Evolutionary conservation across 2,888 invertebrate species (phyloP).

Genomic region (Netelia fuscicornis): DNA sequence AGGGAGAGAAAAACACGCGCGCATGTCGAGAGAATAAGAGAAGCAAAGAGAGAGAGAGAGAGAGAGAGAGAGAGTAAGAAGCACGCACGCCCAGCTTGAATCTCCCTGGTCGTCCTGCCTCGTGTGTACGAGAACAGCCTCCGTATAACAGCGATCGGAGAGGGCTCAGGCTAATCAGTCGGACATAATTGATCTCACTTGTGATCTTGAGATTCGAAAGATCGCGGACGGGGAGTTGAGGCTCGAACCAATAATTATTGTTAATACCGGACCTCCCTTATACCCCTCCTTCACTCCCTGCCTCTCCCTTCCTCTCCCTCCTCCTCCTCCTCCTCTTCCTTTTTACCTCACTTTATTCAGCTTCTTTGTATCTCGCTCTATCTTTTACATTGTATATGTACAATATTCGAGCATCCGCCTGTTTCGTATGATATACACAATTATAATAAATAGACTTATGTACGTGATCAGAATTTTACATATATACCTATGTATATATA

Average conservation of each 20-base stretch:
- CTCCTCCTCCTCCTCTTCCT: conserved; percentile 61
- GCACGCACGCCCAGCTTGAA: conserved; percentile 62
- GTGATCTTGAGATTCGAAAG: conserved; percentile 84
- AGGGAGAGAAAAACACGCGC: conserved; percentile 58
- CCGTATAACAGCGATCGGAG: conserved; percentile 76
- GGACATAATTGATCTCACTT: conserved; percentile 84
- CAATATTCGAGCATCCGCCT: conserved; percentile 1
- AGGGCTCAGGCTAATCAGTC: conserved; percentile 82
- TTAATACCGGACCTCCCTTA: conserved; percentile 80
- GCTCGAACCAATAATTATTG: conserved; percentile 85
- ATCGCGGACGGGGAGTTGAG: conserved; percentile 82
- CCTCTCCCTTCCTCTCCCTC: conserved; percentile 41
- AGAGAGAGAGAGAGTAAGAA: conserved; percentile 53
- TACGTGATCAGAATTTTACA: conserved; percentile 5
- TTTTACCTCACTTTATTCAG: conserved; percentile 58
- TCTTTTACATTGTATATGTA: conserved; percentile 10
- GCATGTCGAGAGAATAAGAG: conserved; percentile 56
- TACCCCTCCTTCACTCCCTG: conserved; percentile 55
- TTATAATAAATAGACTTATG: conserved; percentile 40
- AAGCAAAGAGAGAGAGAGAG: conserved; percentile 47
- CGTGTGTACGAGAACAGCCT: conserved; percentile 58
- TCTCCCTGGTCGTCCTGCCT: conserved; percentile 35
- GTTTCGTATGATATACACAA: conserved; percentile 13
- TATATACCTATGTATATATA: neutral
- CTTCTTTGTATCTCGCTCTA: conserved; percentile 12